Evolutionary conservation across 2,797 vertebrate species (phyloP).

Genomic region (Emydoidea blandingii): DNA sequence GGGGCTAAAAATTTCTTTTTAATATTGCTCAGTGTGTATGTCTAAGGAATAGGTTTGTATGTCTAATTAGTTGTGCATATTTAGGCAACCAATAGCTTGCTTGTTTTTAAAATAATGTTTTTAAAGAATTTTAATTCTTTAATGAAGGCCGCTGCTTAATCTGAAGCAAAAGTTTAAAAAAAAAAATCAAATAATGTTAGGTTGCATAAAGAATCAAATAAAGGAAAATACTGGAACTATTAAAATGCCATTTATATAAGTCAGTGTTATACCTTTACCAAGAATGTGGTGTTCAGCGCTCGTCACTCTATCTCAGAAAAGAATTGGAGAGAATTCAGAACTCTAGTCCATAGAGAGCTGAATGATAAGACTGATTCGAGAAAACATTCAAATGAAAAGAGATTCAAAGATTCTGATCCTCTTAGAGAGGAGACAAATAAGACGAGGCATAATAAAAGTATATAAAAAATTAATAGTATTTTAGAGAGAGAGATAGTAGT

Average conservation of each 20-base stretch:
- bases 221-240: not conserved
- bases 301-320: not conserved
- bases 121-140: not conserved
- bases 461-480: fast-evolving
- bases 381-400: not conserved
- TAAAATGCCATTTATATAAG: not conserved
- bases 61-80: not conserved
- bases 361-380: not conserved
- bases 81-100: not conserved
- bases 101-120: not conserved
- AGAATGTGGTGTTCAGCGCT: not conserved
- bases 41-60: not conserved
- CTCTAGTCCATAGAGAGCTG: not conserved
- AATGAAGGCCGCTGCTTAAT: not conserved
- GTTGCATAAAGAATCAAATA: not conserved
- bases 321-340: not conserved
- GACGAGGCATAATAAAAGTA: not conserved
- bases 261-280: not conserved
- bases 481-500: not conserved
- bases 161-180: not conserved
- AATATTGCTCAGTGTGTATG: not conserved
- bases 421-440: not conserved
- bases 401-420: fast-evolving
- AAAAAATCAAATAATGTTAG: not conserved
- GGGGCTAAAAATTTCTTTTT: fast-evolving